These are phyloP conservation scores for Lasioglossum marginatum DNA, from an alignment of 2,888 invertebrate genomes.

Conservation along the genomic window DNA sequence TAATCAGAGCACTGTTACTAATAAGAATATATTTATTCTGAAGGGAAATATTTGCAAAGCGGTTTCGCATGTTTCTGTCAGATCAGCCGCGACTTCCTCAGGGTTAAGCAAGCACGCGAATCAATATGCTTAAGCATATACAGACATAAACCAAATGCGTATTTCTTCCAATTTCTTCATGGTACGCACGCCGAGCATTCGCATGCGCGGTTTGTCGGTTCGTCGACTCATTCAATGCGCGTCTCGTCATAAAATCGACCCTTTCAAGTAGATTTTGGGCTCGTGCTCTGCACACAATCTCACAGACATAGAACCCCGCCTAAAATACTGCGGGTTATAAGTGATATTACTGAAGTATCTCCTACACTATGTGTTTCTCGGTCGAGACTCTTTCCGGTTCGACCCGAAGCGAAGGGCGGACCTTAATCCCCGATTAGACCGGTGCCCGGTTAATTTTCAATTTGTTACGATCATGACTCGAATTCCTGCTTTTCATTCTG, in stretches of 20 bases:
- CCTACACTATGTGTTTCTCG: not conserved
- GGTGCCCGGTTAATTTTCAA: constrained; percentile 47
- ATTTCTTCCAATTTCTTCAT: not conserved
- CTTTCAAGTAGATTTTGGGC: constrained; percentile 4
- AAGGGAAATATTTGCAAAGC: not conserved
- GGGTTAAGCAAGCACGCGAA: not conserved
- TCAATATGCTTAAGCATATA: constrained; percentile 7
- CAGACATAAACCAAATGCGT: not conserved
- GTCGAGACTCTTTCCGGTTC: not conserved
- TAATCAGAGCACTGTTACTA: not conserved
- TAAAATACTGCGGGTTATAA: constrained; percentile 17
- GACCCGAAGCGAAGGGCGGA: not conserved
- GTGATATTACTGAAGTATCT: constrained; percentile 28
- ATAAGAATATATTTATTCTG: not conserved
- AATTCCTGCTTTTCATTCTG: constrained; percentile 63
- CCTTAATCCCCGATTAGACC: constrained; percentile 43
- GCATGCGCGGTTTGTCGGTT: constrained; percentile 1
- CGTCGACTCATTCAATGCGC: not conserved
- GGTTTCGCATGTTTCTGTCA: not conserved
- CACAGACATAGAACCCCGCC: not conserved
- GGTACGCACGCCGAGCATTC: not conserved
- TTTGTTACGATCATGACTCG: constrained; percentile 58
- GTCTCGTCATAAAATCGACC: not conserved
- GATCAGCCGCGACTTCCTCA: not conserved
- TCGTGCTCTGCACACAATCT: not conserved